Evolutionary conservation across 2,797 vertebrate genomes (phyloP).

Genomic region (Semotilus atromaculatus): DNA sequence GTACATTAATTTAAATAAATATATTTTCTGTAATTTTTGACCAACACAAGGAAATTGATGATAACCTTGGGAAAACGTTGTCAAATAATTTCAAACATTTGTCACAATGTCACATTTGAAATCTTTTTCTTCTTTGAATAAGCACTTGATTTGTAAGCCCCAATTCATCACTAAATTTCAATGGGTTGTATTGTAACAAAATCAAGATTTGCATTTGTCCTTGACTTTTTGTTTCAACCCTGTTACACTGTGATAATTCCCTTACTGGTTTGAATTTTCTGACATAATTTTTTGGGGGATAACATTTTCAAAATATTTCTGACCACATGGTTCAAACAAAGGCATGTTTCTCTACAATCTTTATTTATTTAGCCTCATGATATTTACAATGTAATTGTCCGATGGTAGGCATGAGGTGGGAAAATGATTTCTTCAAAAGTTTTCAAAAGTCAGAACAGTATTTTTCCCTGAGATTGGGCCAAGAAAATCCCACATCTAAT

Average conservation of each 20-base stretch:
- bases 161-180: background rate
- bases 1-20: no score
- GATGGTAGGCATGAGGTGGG: no score
- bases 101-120: no score
- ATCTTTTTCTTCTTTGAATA: background rate
- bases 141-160: background rate
- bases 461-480: slow-evolving; percentile 16
- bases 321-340: background rate
- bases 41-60: no score
- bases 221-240: background rate
- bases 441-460: background rate
- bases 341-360: background rate
- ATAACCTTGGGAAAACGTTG: background rate
- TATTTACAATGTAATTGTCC: background rate
- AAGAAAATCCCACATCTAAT: slow-evolving; percentile 17
- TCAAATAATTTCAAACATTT: no score
- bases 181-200: background rate
- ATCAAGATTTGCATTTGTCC: background rate
- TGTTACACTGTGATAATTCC: background rate
- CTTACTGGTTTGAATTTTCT: background rate
- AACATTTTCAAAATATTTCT: background rate
- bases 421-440: background rate
- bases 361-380: background rate
- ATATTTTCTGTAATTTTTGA: no score
- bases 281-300: background rate